Percentiles rank a stretch among this genome's conserved stretches.
Evolutionary conservation across 23 tunicate species (phyloP).

Genomic region (Botrylloides violaceus): DNA sequence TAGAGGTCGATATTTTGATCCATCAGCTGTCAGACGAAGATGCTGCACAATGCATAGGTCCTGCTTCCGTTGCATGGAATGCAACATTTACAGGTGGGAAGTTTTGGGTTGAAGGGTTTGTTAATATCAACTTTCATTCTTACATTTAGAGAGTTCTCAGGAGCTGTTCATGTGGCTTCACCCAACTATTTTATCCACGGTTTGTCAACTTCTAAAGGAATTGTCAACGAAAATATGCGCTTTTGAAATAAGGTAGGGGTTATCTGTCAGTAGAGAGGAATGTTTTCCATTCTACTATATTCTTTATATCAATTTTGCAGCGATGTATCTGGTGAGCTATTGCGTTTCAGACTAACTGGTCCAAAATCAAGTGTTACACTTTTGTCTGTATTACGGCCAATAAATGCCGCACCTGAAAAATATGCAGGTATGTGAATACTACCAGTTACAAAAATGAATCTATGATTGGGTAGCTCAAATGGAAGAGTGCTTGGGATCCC

Average conservation of each 20-base stretch:
- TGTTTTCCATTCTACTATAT: no score
- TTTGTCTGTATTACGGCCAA: slow-evolving; percentile 38
- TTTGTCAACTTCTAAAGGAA: no score
- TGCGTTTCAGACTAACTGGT: slow-evolving; percentile 62
- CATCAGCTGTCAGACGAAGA: neutral
- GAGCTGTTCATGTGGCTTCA: neutral
- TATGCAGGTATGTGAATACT: neutral
- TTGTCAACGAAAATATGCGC: no score
- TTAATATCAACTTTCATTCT: neutral
- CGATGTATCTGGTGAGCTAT: slow-evolving; percentile 30
- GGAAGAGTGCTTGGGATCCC: slow-evolving; percentile 9
- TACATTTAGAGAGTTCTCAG: no score
- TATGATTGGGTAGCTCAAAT: slow-evolving; percentile 16
- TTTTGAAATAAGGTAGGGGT: no score
- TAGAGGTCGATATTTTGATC: neutral
- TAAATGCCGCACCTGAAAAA: neutral
- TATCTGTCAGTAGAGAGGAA: no score
- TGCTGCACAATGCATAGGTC: slow-evolving; percentile 29
- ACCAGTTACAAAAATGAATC: neutral
- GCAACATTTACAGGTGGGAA: neutral
- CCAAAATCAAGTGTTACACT: slow-evolving; percentile 70
- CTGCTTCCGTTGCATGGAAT: slow-evolving; percentile 24
- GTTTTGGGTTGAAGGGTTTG: neutral
- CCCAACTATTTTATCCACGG: neutral
- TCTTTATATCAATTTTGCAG: no score